These are phyloP conservation scores for Hydrolagus affinis DNA, from an alignment of 2,113 vertebrate genomes.

Conservation along the genomic window DNA sequence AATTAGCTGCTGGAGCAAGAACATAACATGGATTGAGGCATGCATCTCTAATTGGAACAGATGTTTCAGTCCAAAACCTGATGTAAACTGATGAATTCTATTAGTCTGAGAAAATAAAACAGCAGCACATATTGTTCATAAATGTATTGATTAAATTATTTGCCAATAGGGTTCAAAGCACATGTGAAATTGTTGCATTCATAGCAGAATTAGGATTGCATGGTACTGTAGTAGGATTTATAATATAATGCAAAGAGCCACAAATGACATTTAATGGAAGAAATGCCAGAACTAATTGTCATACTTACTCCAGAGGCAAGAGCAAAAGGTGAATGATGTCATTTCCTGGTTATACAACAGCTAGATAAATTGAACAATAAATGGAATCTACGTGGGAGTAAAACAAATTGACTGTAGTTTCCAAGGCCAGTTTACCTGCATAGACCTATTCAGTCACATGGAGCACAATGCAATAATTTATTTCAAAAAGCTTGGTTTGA, in stretches of 20 bases:
- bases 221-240: neutral
- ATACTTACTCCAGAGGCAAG: neutral
- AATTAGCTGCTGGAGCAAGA: constrained; percentile 17
- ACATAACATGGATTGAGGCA: neutral
- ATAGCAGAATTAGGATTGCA: neutral
- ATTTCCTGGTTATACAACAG: neutral
- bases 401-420: neutral
- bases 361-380: neutral
- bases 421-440: neutral
- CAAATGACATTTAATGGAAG: neutral
- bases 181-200: neutral
- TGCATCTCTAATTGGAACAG: constrained; percentile 24
- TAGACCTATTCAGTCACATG: neutral
- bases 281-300: neutral
- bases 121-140: constrained; percentile 3
- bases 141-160: constrained; percentile 14
- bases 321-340: neutral
- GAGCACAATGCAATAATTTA: too few relatives aligned
- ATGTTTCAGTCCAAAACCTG: constrained; percentile 20
- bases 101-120: constrained; percentile 2
- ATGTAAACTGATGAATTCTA: constrained; percentile 5
- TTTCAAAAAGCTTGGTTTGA: too few relatives aligned
- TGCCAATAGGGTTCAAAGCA: neutral
- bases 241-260: neutral
- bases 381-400: neutral